phyloP scores from a whole-genome alignment of 2,113 vertebrate genomes.

The Shinisaurus crocodilurus region DNA sequence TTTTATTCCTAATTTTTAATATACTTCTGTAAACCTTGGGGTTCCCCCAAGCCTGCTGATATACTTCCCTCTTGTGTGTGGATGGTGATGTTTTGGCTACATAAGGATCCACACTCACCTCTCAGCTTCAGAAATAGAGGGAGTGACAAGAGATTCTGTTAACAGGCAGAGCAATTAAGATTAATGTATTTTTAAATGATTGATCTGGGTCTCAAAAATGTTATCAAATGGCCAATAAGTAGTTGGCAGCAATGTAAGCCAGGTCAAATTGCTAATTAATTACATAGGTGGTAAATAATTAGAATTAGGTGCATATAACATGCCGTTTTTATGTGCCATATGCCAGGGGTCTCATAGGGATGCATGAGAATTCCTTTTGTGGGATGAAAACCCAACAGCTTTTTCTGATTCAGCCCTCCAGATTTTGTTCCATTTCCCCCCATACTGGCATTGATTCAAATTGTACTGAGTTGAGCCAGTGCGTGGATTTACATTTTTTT shows the following conservation, averaged over 20 bases:
- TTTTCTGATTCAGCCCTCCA: too few relatives aligned
- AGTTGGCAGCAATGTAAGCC: neutral
- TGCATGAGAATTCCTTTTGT: too few relatives aligned
- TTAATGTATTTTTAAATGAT: too few relatives aligned
- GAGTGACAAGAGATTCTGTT: neutral
- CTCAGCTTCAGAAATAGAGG: neutral
- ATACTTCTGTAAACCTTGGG: neutral
- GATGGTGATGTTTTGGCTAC: neutral
- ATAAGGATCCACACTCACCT: neutral
- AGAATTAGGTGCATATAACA: neutral
- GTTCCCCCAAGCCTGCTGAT: too few relatives aligned
- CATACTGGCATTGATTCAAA: too few relatives aligned
- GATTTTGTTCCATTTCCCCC: too few relatives aligned
- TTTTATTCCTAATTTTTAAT: neutral
- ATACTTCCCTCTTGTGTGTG: neutral
- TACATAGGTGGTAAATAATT: neutral
- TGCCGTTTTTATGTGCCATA: neutral
- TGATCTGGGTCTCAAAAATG: neutral
- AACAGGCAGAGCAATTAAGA: neutral
- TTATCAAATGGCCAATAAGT: neutral
- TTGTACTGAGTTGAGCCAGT: too few relatives aligned
- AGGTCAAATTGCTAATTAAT: neutral
- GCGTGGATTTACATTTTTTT: too few relatives aligned
- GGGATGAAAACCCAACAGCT: too few relatives aligned
- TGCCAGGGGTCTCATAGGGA: neutral